Evolutionary conservation across 2,888 invertebrate species (phyloP).

Genomic region (Drosophila bunnanda): DNA sequence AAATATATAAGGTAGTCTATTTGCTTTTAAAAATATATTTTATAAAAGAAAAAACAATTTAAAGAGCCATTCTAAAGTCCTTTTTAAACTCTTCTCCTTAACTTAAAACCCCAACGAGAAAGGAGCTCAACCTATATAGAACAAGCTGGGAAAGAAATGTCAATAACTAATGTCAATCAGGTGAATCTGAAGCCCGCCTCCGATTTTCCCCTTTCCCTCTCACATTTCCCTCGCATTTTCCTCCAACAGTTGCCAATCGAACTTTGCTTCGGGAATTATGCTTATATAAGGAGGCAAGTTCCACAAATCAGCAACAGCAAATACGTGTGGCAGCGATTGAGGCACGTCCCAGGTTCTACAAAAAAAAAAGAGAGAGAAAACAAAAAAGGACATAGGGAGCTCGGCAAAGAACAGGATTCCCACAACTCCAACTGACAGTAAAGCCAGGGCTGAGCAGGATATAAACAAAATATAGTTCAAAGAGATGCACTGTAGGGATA

Average conservation of each 20-base stretch:
- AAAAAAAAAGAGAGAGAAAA: conserved; percentile 30
- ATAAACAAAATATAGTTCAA: conserved; percentile 64
- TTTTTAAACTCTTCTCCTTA: background rate
- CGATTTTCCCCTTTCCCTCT: background rate
- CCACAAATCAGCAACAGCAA: conserved; percentile 58
- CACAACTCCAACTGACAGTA: conserved; percentile 32
- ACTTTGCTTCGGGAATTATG: conserved; percentile 47
- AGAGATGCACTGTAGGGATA: background rate
- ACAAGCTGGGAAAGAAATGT: conserved; percentile 9
- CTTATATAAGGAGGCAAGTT: conserved; percentile 47
- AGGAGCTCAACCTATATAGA: background rate
- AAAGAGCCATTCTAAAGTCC: background rate
- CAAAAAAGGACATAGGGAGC: conserved; percentile 25
- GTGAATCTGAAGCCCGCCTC: background rate
- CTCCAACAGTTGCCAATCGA: conserved; percentile 21
- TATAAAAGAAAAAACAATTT: background rate
- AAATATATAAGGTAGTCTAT: background rate
- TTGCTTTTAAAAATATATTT: background rate
- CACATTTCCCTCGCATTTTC: conserved; percentile 5
- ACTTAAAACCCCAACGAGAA: background rate
- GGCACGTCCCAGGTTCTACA: conserved; percentile 73
- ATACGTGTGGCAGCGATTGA: conserved; percentile 72
- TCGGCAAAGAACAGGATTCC: conserved; percentile 1
- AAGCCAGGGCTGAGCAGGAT: conserved; percentile 51
- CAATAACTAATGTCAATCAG: conserved; percentile 40